phyloP scores from a whole-genome alignment of 2,113 vertebrate species.

The Paracanthobrama guichenoti region DNA sequence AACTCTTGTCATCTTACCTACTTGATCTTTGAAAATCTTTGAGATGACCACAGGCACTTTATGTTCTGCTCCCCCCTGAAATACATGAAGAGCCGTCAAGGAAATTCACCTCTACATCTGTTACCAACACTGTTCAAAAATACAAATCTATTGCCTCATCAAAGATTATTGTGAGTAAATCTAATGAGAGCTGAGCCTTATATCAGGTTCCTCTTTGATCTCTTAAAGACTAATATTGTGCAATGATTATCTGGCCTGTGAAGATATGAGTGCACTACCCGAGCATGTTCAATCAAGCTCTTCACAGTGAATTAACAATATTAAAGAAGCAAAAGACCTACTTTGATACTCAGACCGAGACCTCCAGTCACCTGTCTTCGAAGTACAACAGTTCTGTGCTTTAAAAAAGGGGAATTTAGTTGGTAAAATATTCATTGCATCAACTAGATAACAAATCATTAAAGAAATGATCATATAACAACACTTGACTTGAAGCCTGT shows the following conservation, averaged over 20 bases:
- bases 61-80: constrained; percentile 92
- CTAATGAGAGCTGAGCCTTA: constrained; percentile 42
- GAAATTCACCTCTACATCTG: constrained; percentile 4
- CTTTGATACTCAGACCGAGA: constrained; percentile 96
- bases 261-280: background rate
- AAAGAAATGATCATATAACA: background rate
- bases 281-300: background rate
- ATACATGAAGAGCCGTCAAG: constrained; percentile 59
- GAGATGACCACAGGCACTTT: constrained; percentile 94
- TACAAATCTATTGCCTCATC: constrained; percentile 26
- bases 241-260: constrained; percentile 1
- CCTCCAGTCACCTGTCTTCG: constrained; percentile 86
- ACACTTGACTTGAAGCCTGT: background rate
- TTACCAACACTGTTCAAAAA: constrained; percentile 22
- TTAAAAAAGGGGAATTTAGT: constrained; percentile 88
- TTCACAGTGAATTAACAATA: constrained; percentile 3
- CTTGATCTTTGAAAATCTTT: constrained; percentile 94
- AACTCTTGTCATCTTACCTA: constrained; percentile 79
- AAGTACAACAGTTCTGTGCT: constrained; percentile 97
- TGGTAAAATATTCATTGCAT: constrained; percentile 72
- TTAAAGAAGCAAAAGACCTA: constrained; percentile 68
- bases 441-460: constrained; percentile 39
- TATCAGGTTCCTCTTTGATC: constrained; percentile 37
- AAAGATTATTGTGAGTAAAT: constrained; percentile 29
- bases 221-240: constrained; percentile 24